Evolutionary conservation across 2,888 invertebrate species (phyloP).

Genomic region (Sicus ferrugineus): DNA sequence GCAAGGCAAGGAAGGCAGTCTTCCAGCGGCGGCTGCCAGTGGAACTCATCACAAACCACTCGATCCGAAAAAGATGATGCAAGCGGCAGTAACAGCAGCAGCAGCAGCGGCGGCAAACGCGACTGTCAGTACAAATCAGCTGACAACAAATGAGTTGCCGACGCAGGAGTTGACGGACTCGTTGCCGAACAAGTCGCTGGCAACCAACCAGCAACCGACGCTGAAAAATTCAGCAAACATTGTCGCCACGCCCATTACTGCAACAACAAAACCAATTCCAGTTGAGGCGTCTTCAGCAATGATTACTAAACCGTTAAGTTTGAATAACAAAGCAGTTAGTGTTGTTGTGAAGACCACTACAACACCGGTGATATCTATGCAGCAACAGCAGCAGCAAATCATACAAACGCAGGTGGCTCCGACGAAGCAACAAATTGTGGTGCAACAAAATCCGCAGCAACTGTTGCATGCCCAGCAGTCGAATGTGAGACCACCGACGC

Average conservation of each 20-base stretch:
- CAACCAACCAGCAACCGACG: slow-evolving; percentile 34
- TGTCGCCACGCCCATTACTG: slow-evolving; percentile 48
- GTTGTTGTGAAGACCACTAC: slow-evolving; percentile 56
- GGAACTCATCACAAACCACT: slow-evolving; percentile 38
- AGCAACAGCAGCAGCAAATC: slow-evolving; percentile 57
- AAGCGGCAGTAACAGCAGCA: slow-evolving; percentile 40
- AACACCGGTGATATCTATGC: slow-evolving; percentile 41
- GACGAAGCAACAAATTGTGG: slow-evolving; percentile 54
- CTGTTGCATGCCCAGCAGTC: slow-evolving; percentile 61
- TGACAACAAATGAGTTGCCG: not conserved
- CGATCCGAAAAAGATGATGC: slow-evolving; percentile 45
- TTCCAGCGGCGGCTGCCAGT: slow-evolving; percentile 55
- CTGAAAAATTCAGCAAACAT: slow-evolving; percentile 38
- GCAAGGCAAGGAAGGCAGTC: slow-evolving; percentile 71
- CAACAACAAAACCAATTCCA: slow-evolving; percentile 50
- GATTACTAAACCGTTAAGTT: slow-evolving; percentile 40
- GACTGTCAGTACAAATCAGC: not conserved
- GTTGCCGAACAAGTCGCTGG: slow-evolving; percentile 32
- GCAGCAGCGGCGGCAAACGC: slow-evolving; percentile 35
- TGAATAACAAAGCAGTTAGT: slow-evolving; percentile 55
- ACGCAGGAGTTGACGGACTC: not conserved
- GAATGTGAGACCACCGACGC: slow-evolving; percentile 66
- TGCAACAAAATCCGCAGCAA: slow-evolving; percentile 53
- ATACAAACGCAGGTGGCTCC: slow-evolving; percentile 58
- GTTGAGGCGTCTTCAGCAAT: slow-evolving; percentile 46